Evolutionary conservation across 1,140 invertebrate species (phyloP), one percentile per base, ranked within the genome.

Genomic region (Bombus breviceps): DNA sequence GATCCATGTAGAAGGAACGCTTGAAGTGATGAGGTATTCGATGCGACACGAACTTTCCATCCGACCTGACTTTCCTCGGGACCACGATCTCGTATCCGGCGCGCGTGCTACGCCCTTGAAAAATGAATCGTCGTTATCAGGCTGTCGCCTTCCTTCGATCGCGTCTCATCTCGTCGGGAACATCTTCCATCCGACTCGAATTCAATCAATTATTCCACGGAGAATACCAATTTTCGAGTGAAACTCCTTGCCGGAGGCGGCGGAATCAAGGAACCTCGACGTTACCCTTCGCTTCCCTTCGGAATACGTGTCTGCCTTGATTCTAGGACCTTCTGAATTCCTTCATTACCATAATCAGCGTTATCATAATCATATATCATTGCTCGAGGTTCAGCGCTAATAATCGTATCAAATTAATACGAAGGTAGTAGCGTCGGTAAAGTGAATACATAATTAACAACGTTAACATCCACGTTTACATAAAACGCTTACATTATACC

Each of bases 21-120:
- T 92, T 86, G 74, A 86, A 92, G 78, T 91, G 90, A 91, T 92
- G 93, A 59, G 91, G 93, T 85, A 95, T 90, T 53, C 87, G 86
- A 85, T 95, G 91, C 41, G 94, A 92, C 74, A 95, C 41, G 83
- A 94, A 94, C 73, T 91, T 86, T 74, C 95, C 94, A n/a, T 91
- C 83, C 47, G 88, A 82, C 57, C 88, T 87, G 62, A 95, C 95
- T 80, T 92, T 93, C 32, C 88, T 81, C 39, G 95, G 95, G 69
- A 93, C 83, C 39, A 92, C 91, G 72, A 95, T 88, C 76, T 93
- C 90, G 86, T 93, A 94, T 15, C 88, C 90, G 53, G 86, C 82
- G 32, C 88, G 69, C 8, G 81, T 91, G 66, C 89, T 87, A 72
- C 88, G 87, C 15, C 89, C 91, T 91, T 86, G 71, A 82, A 59